Evolutionary conservation across 2,797 vertebrate species (phyloP), one percentile per base, ranked within the genome.

Genomic region (Leptatherina wallacei): DNA sequence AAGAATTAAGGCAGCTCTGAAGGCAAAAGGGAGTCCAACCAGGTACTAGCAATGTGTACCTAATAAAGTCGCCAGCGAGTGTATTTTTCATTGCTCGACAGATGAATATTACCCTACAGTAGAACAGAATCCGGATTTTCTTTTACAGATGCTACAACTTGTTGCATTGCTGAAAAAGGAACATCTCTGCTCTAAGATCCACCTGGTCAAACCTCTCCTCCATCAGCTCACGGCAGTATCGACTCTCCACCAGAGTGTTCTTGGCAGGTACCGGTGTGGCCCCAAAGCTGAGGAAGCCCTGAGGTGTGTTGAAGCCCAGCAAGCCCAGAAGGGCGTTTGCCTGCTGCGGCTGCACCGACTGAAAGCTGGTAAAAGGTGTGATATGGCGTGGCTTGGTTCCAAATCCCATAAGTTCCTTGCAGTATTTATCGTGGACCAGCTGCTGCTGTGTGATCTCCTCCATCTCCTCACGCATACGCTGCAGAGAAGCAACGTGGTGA

Each of bases 401-500:
- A 20, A 97, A 99, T 71, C 97, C 96, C 96, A 99, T 96, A 78
- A 99, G 85, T 76, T 99, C 98, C 80, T 97, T 98, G 94, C 97
- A 99, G 93, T 99, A 98, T 75, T 97, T 98, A 91, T 99, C 97
- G 0, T 99, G 98, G 2, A 99, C 97, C 84, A 98, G 90, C 88
- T 99, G 98, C 91, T 99, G 98, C 93, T 99, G 98, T 0, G 97
- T 99, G 88, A 99, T 99, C 81, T 99, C 98, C 80, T 99, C 98
- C 98, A 99, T 99, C 80, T 99, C 98, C 87, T 99, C 98, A 30
- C 97, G 95, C 91, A 99, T 96, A 56, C 98, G 97, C 98, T 99
- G 77, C 4, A 64, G 0, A 24, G 13, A 44, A 6, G 44, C 16
- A 12, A 57, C 18, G 62, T 2, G 6, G 11, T 62, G 11, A 78